Conservation (phyloP, 2,888 invertebrate genomes). For the Antheraea assamensis region DNA sequence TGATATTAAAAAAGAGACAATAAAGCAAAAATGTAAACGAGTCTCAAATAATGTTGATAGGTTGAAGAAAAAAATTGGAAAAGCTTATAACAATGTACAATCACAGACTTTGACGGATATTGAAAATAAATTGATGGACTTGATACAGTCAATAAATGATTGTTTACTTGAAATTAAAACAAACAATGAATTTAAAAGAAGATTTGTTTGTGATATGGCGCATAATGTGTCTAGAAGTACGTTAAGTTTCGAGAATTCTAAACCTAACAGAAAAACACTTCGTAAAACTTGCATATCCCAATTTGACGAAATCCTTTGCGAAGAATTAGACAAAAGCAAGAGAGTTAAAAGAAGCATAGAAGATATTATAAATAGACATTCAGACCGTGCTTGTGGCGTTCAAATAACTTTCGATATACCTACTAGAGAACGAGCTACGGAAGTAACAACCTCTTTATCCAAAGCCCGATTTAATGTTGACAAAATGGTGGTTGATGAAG, state of each 20-base stretch:
- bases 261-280: conserved; percentile 18
- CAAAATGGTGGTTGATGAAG: conserved; percentile 32
- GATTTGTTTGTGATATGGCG: conserved; percentile 32
- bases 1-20: conserved; percentile 24
- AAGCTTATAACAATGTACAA: conserved; percentile 31
- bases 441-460: conserved; percentile 51
- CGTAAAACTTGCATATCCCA: conserved; percentile 27
- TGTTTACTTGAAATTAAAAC: conserved; percentile 51
- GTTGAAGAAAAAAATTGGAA: conserved; percentile 37
- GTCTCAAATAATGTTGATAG: conserved; percentile 36
- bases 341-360: conserved; percentile 51
- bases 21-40: conserved; percentile 36
- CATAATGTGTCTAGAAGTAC: conserved; percentile 33
- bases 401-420: conserved; percentile 55
- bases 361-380: conserved; percentile 40
- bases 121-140: conserved; percentile 55
- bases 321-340: conserved; percentile 53
- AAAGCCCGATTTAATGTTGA: conserved; percentile 29
- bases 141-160: conserved; percentile 54
- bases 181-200: conserved; percentile 29
- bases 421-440: conserved; percentile 58
- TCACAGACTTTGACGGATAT: conserved; percentile 44
- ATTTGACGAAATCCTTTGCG: conserved; percentile 42
- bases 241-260: conserved; percentile 27
- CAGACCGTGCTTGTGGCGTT: conserved; percentile 38